Base-by-base conservation (phyloP, 2,797 vertebrate species). In the Oreortyx pictus region DNA sequence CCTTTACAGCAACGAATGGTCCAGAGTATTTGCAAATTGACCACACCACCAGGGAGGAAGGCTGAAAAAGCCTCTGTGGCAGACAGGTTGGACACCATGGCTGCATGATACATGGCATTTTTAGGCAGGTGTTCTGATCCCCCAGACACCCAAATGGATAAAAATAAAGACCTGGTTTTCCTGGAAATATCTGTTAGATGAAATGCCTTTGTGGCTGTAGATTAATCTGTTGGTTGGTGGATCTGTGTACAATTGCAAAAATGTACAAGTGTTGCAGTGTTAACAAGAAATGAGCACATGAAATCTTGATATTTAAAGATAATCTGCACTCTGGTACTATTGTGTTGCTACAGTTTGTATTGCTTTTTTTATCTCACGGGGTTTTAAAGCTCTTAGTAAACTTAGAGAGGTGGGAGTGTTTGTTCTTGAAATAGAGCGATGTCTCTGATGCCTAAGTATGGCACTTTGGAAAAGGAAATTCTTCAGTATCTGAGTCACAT, bases 171-270 rank as follows among this genome's bases (percentile, higher is more conserved):
- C 43, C 15, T 4, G 6, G 25, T 64, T 47, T 47, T 39, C 33
- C 20, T 14, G 6, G 13, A 3, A 14, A 9, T 14, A 7, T 29
- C 22, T 2, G 1, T 6, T 15, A 23, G 23, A 8, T 23, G 0
- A 0, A 1, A 1, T 41, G 37, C 83, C 24, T 1, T 2, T 66
- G 14, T 15, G 0, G 0, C 31, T 39, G 29, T 59, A 39, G n/a
- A 3, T 31, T 14, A 47, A 74, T 33, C 54, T 60, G 0, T 41
- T 41, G 39, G 39, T 39, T 39, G 39, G 39, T 39, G 12, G 39
- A 39, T 39, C 39, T 39, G 39, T 39, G 39, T 41, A 41, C 39
- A 41, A 41, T 41, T 41, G 39, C 39, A 41, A 41, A 41, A 41
- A 35, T 16, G n/a, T n/a, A n/a, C n/a, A n/a, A n/a, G n/a, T n/a